These are phyloP conservation scores for Ichneumon xanthorius DNA, from an alignment of 2,888 invertebrate species.

Conservation along the genomic window DNA sequence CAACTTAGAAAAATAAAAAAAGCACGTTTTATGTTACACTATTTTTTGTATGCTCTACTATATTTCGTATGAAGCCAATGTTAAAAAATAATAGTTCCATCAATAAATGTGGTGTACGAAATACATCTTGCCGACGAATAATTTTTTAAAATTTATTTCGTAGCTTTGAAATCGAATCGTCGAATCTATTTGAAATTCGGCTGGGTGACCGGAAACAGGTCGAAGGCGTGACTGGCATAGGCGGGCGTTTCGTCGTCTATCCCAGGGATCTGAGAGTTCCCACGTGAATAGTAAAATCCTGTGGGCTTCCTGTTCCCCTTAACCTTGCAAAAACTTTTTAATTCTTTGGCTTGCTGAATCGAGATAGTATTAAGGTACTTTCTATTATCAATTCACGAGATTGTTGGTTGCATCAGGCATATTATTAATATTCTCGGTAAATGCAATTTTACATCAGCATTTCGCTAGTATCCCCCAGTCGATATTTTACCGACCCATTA, in stretches of 20 bases:
- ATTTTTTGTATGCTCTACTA: conserved; percentile 13
- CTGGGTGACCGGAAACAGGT: neutral
- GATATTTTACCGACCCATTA: neutral
- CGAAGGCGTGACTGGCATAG: conserved; percentile 25
- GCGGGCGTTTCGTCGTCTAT: neutral
- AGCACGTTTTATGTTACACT: neutral
- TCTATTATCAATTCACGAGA: neutral
- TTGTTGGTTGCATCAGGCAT: neutral
- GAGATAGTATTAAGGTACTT: neutral
- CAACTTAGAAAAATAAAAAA: neutral
- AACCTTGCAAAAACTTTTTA: neutral
- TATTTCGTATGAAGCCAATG: conserved; percentile 2
- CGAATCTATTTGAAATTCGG: neutral
- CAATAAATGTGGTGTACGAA: conserved; percentile 22
- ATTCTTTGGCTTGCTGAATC: neutral
- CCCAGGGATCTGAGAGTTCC: neutral
- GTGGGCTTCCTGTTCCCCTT: neutral
- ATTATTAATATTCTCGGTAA: neutral
- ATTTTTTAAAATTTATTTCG: neutral
- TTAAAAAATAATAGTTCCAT: neutral
- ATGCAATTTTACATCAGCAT: neutral
- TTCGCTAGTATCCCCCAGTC: neutral
- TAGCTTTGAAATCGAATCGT: neutral
- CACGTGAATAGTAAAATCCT: conserved; percentile 19
- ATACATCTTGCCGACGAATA: neutral